Percentiles rank a stretch among this genome's conserved stretches.
Evolutionary conservation across 2,113 vertebrate genomes (phyloP).

Genomic region (Stictonetta naevosa): DNA sequence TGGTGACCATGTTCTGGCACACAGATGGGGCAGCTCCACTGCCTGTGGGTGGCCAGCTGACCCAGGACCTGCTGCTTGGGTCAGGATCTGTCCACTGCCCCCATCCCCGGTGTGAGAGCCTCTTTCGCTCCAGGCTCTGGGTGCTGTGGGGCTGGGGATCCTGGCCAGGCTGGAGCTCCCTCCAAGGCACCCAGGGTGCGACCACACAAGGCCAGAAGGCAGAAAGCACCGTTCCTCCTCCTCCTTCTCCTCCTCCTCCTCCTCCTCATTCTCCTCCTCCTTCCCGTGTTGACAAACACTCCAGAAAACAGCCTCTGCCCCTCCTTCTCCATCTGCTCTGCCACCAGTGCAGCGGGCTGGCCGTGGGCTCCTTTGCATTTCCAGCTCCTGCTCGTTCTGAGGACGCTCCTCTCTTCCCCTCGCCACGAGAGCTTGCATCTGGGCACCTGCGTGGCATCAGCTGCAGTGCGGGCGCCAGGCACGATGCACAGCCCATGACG

Average conservation of each 20-base stretch:
- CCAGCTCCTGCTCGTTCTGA: not conserved
- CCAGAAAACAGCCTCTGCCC: rapidly evolving
- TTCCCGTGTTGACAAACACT: not conserved
- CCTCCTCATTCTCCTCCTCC: not conserved
- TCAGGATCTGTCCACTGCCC: not conserved
- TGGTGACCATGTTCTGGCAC: not conserved
- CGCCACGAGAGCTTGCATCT: rapidly evolving
- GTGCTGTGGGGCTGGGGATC: not conserved
- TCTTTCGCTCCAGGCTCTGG: not conserved
- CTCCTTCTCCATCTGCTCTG: not conserved
- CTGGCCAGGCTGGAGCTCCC: not conserved
- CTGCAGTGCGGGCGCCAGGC: not conserved
- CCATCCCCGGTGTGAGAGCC: not conserved
- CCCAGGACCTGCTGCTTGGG: rapidly evolving
- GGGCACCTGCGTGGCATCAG: not conserved
- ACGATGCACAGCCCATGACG: rapidly evolving
- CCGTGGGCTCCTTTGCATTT: rapidly evolving
- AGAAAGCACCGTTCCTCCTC: not conserved
- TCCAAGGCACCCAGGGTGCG: rapidly evolving
- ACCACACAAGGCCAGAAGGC: not conserved
- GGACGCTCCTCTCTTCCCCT: not conserved
- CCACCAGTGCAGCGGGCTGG: rapidly evolving
- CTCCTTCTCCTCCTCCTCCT: not conserved
- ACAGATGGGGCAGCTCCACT: rapidly evolving
- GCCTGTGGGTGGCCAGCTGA: not conserved